These are phyloP conservation scores for Scomber colias DNA, from an alignment of 2,113 vertebrate genomes.

Conservation along the genomic window DNA sequence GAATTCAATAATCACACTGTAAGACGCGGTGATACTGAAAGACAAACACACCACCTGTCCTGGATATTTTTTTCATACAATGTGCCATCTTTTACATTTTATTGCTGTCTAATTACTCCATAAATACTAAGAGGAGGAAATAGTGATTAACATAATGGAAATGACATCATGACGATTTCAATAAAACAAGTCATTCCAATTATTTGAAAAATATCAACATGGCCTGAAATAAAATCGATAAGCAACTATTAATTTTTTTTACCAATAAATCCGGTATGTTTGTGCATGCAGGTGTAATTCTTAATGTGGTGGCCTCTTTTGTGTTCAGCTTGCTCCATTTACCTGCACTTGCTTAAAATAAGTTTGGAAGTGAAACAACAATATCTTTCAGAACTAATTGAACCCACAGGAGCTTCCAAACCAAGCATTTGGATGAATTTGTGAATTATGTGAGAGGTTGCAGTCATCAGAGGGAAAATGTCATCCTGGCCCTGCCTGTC, in stretches of 20 bases:
- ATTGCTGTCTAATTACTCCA: constrained; percentile 25
- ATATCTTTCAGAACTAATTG: constrained; percentile 28
- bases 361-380: constrained; percentile 33
- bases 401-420: constrained; percentile 24
- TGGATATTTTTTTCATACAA: constrained; percentile 3
- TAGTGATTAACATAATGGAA: constrained; percentile 4
- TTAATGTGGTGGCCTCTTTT: constrained; percentile 6
- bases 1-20: constrained; percentile 52
- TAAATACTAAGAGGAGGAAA: constrained; percentile 24
- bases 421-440: constrained; percentile 26
- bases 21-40: constrained; percentile 17
- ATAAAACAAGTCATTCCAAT: not conserved
- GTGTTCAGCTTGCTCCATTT: constrained; percentile 4
- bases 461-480: constrained; percentile 60
- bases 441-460: constrained; percentile 62
- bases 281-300: not conserved
- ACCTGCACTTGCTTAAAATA: constrained; percentile 5
- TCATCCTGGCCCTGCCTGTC: constrained; percentile 51
- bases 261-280: not conserved
- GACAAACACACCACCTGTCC: constrained; percentile 46
- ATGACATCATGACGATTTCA: constrained; percentile 1
- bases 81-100: constrained; percentile 2
- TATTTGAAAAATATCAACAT: constrained; percentile 16
- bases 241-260: not conserved
- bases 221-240: not conserved